A percentile compares a stretch with the other conserved stretches of the same genome.
Conservation (phyloP, 92 coral and sea anemone species). For the Metridium senile region DNA sequence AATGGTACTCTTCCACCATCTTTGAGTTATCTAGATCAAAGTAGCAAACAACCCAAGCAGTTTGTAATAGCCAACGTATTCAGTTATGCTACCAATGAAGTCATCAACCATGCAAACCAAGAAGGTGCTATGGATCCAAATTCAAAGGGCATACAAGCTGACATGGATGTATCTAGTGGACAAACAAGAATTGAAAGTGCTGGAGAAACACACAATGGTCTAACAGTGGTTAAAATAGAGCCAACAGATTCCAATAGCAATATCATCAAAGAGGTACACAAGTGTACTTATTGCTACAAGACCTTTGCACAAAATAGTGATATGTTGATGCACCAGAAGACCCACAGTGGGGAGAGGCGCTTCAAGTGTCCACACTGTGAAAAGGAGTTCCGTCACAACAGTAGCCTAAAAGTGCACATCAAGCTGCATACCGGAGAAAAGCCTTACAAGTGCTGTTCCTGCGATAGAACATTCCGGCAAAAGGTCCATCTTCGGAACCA, state of each 20-base stretch:
- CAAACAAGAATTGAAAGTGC: background rate
- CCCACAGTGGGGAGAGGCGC: constrained; percentile 65
- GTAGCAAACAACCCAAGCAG: background rate
- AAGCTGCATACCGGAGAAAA: constrained; percentile 61
- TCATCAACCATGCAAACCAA: background rate
- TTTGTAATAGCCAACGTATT: constrained; percentile 4
- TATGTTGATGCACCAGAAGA: constrained; percentile 43
- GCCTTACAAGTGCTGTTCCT: constrained; percentile 54
- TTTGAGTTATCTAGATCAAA: background rate
- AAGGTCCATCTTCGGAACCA: constrained; percentile 15
- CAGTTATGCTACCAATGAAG: constrained; percentile 6
- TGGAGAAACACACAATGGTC: background rate
- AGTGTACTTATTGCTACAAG: background rate
- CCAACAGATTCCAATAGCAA: background rate
- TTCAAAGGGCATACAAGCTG: background rate
- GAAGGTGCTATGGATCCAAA: background rate
- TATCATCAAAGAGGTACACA: background rate
- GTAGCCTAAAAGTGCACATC: constrained; percentile 52
- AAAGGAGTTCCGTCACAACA: constrained; percentile 66
- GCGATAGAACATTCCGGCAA: constrained; percentile 29
- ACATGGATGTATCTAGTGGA: background rate
- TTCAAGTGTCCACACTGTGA: constrained; percentile 61
- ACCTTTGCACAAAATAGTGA: background rate
- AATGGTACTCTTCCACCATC: too few species aligned
- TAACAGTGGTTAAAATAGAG: background rate